Conservation (phyloP, 2,888 invertebrate genomes). For the Calliopum simillimum region DNA sequence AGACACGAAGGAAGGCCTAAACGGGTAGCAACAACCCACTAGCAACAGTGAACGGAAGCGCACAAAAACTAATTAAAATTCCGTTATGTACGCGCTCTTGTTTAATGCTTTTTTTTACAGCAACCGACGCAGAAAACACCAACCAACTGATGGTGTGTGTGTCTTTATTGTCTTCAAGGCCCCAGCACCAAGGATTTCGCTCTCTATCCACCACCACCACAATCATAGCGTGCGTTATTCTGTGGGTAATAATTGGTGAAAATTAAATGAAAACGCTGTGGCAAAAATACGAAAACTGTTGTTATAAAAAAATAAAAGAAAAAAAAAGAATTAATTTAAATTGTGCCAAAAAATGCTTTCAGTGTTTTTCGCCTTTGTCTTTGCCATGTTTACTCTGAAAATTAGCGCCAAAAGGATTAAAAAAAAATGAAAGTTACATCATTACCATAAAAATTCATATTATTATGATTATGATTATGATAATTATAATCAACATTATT, state of each 20-base stretch:
- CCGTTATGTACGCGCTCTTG: neutral
- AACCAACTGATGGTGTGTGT: too few species aligned
- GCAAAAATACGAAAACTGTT: neutral
- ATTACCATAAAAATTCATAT: slow-evolving; percentile 33
- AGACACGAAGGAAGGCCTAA: neutral
- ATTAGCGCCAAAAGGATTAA: slow-evolving; percentile 28
- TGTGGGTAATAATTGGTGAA: slow-evolving; percentile 16
- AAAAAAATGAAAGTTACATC: slow-evolving; percentile 20
- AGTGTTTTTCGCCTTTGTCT: too few species aligned
- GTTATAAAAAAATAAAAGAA: neutral
- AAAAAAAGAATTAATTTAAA: neutral
- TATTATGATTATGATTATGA: slow-evolving; percentile 24
- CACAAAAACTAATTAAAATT: slow-evolving; percentile 32
- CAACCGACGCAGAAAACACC: too few species aligned
- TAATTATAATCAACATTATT: too few species aligned
- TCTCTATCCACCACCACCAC: too few species aligned
- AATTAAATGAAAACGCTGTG: slow-evolving; percentile 1
- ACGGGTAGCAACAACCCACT: neutral
- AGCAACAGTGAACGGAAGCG: neutral
- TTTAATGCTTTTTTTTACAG: too few species aligned
- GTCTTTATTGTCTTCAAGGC: too few species aligned
- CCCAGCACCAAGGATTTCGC: too few species aligned
- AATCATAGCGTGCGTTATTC: slow-evolving; percentile 12
- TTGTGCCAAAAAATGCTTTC: slow-evolving; percentile 9
- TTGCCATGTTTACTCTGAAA: slow-evolving; percentile 11